Conservation (phyloP, 2,888 invertebrate species). For the Calameuta pallipes region DNA sequence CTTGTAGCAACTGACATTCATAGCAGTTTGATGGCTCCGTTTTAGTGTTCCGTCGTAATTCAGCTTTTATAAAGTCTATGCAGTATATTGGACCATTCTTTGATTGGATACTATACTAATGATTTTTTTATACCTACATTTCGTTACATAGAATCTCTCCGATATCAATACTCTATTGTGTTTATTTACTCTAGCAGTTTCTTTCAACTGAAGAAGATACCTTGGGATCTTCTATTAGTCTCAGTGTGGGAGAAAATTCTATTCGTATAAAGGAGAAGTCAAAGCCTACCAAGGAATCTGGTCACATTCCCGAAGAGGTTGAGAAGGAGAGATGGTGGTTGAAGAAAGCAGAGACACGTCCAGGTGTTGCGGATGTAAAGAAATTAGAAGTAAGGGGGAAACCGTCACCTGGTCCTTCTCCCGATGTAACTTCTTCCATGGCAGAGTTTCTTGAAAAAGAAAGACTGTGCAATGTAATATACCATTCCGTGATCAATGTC, state of each 20-base stretch:
- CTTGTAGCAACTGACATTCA: neutral
- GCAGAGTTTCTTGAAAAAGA: slow-evolving; percentile 60
- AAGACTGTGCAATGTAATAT: slow-evolving; percentile 55
- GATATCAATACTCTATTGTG: neutral
- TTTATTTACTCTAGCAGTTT: slow-evolving; percentile 16
- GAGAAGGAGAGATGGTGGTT: slow-evolving; percentile 50
- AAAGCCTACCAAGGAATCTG: slow-evolving; percentile 29
- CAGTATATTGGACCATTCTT: neutral
- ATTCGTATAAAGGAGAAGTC: slow-evolving; percentile 49
- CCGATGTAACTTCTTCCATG: slow-evolving; percentile 58
- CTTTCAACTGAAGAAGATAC: slow-evolving; percentile 43
- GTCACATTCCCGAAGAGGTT: neutral
- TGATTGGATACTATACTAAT: neutral
- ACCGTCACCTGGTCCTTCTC: slow-evolving; percentile 39
- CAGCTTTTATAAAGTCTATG: neutral
- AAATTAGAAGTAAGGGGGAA: slow-evolving; percentile 32
- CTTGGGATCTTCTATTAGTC: slow-evolving; percentile 52
- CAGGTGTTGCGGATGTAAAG: slow-evolving; percentile 35
- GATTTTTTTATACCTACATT: neutral
- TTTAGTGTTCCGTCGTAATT: neutral
- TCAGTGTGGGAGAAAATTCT: slow-evolving; percentile 54
- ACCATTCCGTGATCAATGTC: neutral
- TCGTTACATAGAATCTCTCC: neutral
- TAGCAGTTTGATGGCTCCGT: neutral
- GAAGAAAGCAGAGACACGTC: slow-evolving; percentile 46